Evolutionary conservation across 2,113 vertebrate genomes (phyloP).

Genomic region (Papio anubis): DNA sequence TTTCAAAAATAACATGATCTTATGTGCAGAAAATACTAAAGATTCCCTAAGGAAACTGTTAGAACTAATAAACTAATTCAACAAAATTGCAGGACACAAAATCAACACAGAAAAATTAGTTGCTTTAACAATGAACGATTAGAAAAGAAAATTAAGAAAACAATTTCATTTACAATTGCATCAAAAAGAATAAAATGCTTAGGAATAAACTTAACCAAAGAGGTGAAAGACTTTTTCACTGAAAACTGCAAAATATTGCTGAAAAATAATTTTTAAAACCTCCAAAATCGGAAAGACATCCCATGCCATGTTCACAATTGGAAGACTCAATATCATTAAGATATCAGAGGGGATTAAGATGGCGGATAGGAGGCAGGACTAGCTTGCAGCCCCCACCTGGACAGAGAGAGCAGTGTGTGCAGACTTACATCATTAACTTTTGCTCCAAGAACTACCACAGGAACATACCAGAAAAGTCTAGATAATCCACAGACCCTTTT

Average conservation of each 20-base stretch:
- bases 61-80: neutral
- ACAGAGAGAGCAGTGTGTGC: too few relatives aligned
- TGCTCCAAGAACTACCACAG: too few relatives aligned
- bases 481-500: too few relatives aligned
- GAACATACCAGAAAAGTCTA: too few relatives aligned
- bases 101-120: neutral
- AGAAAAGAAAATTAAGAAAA: neutral
- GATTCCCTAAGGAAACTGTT: neutral
- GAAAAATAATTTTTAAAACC: neutral
- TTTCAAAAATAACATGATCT: neutral
- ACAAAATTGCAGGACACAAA: neutral
- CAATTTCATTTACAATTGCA: neutral
- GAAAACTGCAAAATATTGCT: neutral
- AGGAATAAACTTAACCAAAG: neutral
- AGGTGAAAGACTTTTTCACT: neutral
- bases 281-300: neutral
- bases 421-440: too few relatives aligned
- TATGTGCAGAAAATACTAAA: neutral
- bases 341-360: too few relatives aligned
- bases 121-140: neutral
- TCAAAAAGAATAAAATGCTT: neutral
- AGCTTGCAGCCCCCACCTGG: too few relatives aligned
- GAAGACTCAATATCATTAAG: neutral
- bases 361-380: too few relatives aligned
- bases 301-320: neutral